These are phyloP conservation scores for Drosophila watanabei DNA, from an alignment of 1,140 invertebrate species.

Conservation along the genomic window DNA sequence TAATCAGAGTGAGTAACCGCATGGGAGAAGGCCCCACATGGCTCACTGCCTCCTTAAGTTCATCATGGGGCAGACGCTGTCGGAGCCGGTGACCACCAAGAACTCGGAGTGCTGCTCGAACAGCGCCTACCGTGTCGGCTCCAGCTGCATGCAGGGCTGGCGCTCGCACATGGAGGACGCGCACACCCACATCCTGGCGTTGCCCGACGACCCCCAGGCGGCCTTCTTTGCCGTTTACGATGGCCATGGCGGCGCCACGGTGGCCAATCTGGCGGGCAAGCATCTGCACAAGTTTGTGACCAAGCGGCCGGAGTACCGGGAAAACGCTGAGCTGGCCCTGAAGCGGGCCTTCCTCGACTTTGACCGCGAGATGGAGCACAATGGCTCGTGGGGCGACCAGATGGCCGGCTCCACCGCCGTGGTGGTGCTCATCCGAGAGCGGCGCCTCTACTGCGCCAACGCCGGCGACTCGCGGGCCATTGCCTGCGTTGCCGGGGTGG, in stretches of 20 bases:
- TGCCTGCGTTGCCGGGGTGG: conserved; percentile 89
- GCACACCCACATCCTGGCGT: conserved; percentile 96
- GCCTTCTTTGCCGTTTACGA: conserved; percentile 99
- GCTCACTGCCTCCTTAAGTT: conserved; percentile 24
- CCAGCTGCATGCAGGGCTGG: conserved; percentile 99
- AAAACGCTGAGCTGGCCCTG: conserved; percentile 85
- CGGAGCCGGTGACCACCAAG: conserved; percentile 96
- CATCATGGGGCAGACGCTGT: conserved; percentile 96
- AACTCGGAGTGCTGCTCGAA: conserved; percentile 93
- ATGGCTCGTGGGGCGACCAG: conserved; percentile 94
- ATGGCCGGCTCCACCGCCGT: conserved; percentile 98
- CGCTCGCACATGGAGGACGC: conserved; percentile 99
- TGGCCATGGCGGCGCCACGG: conserved; percentile 89
- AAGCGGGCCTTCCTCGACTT: conserved; percentile 95
- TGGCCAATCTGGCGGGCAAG: conserved; percentile 97
- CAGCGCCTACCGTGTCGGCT: conserved; percentile 90
- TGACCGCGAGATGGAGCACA: conserved; percentile 95
- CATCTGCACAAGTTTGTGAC: conserved; percentile 96
- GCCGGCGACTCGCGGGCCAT: conserved; percentile 98
- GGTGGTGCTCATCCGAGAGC: conserved; percentile 93
- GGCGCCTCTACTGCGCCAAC: conserved; percentile 96
- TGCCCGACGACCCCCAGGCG: conserved; percentile 95
- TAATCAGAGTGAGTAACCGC: conserved; percentile 30
- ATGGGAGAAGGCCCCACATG: background rate
- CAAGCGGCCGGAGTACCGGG: conserved; percentile 89